Percentiles rank a stretch among this genome's conserved stretches.
phyloP scores from a whole-genome alignment of 2,888 invertebrate species.

The Coremacera marginata region DNA sequence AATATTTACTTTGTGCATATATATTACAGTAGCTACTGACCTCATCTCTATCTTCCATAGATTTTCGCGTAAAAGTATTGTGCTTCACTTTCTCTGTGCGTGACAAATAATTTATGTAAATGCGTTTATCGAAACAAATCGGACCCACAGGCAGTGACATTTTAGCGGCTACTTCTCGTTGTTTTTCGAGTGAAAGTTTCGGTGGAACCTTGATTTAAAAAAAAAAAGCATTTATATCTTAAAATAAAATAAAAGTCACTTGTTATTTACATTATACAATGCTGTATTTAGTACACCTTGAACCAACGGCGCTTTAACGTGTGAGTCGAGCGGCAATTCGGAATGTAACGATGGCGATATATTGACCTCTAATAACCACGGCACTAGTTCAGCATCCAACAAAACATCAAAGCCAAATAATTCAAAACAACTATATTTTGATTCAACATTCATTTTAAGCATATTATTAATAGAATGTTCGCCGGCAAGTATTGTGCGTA shows the following conservation, averaged over 20 bases:
- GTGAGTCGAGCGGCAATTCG: conserved; percentile 87
- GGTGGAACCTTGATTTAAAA: conserved; percentile 62
- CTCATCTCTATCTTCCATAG: conserved; percentile 65
- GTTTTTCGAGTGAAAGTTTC: conserved; percentile 62
- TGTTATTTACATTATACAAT: conserved; percentile 84
- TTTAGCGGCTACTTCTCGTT: conserved; percentile 62
- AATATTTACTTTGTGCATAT: background rate
- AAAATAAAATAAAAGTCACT: too few relatives aligned
- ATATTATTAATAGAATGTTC: conserved; percentile 82
- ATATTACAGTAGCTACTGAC: background rate
- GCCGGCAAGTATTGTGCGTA: conserved; percentile 93
- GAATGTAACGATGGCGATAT: conserved; percentile 93
- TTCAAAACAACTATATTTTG: conserved; percentile 92
- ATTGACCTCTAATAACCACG: conserved; percentile 96
- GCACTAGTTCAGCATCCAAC: conserved; percentile 89
- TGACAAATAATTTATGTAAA: conserved; percentile 78
- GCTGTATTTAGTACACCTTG: conserved; percentile 91
- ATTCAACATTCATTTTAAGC: conserved; percentile 80
- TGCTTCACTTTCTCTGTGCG: conserved; percentile 77
- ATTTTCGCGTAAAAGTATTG: conserved; percentile 65
- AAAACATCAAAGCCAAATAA: conserved; percentile 96
- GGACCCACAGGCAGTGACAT: conserved; percentile 69
- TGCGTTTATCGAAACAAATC: conserved; percentile 76
- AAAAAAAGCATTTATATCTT: too few relatives aligned
- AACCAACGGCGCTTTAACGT: conserved; percentile 94